Evolutionary conservation across 2,113 vertebrate species (phyloP).

Genomic region (Ciconia maguari): DNA sequence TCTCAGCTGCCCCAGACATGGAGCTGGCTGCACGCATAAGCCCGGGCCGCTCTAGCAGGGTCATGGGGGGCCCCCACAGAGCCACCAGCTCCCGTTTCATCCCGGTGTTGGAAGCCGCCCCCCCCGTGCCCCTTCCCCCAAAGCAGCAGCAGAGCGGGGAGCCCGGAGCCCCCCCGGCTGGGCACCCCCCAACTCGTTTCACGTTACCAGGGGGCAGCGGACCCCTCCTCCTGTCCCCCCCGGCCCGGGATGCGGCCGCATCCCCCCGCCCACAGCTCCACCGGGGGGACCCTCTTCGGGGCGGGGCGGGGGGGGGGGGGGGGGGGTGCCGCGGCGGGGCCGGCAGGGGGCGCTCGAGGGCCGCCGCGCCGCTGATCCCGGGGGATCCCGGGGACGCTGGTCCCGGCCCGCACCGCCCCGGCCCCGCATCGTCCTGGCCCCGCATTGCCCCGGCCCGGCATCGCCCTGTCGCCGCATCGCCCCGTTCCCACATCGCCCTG

Average conservation of each 20-base stretch:
- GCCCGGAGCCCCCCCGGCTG: background rate
- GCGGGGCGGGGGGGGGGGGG: too few species aligned
- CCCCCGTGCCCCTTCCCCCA: background rate
- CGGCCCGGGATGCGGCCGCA: background rate
- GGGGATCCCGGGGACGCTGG: background rate
- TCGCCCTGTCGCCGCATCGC: too few species aligned
- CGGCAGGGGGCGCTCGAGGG: slow-evolving; percentile 25
- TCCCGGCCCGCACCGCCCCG: background rate
- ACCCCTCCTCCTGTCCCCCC: too few species aligned
- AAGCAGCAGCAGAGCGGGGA: background rate
- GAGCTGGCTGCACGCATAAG: background rate
- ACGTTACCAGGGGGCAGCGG: background rate
- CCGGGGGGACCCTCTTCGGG: too few species aligned
- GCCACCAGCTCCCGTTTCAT: background rate
- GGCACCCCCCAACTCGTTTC: too few species aligned
- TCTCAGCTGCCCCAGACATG: background rate
- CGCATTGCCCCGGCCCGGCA: too few species aligned
- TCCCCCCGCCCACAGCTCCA: background rate
- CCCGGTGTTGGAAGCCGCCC: background rate
- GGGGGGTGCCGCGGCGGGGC: background rate
- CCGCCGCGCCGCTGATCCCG: background rate
- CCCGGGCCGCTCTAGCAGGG: background rate
- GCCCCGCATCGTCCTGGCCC: too few species aligned
- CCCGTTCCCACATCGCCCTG: too few species aligned
- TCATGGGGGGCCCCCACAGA: background rate